A percentile compares a stretch with the other conserved stretches of the same genome.
Conservation (phyloP, 2,113 vertebrate genomes). For the Nothocercus nigrocapillus region DNA sequence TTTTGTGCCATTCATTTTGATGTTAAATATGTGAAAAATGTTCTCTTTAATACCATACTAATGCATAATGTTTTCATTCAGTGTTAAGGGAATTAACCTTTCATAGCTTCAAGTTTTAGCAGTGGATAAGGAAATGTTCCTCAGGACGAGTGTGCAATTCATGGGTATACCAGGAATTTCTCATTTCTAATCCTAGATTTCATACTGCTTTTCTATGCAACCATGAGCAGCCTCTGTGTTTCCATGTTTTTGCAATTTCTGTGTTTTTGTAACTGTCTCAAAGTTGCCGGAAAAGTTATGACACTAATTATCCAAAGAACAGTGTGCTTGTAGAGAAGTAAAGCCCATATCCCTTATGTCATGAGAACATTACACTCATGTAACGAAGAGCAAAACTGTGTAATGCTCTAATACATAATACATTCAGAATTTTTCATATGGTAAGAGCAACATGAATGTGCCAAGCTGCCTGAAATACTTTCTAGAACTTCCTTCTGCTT, state of each 20-base stretch:
- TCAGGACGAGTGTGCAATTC: neutral
- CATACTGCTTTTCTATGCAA: neutral
- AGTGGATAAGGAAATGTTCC: neutral
- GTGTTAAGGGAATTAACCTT: neutral
- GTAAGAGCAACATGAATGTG: slow-evolving; percentile 1
- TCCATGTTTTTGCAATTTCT: neutral
- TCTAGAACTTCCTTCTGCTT: slow-evolving; percentile 46
- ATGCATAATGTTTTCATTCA: neutral
- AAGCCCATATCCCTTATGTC: neutral
- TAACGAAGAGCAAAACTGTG: neutral
- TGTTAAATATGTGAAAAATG: neutral
- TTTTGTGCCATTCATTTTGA: neutral
- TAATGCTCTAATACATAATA: neutral
- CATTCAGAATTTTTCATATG: neutral
- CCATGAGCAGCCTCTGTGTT: neutral
- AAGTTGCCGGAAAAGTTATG: neutral
- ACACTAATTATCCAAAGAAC: neutral
- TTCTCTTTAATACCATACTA: neutral
- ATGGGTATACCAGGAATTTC: neutral
- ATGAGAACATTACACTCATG: neutral
- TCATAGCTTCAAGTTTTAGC: neutral
- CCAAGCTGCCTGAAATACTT: slow-evolving; percentile 46
- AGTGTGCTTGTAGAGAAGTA: neutral
- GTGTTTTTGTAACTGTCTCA: neutral
- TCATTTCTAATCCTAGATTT: neutral